A percentile compares a stretch with the other conserved stretches of the same genome.
Evolutionary conservation across 1,140 invertebrate species (phyloP).

Genomic region (Heliconius hewitsoni): DNA sequence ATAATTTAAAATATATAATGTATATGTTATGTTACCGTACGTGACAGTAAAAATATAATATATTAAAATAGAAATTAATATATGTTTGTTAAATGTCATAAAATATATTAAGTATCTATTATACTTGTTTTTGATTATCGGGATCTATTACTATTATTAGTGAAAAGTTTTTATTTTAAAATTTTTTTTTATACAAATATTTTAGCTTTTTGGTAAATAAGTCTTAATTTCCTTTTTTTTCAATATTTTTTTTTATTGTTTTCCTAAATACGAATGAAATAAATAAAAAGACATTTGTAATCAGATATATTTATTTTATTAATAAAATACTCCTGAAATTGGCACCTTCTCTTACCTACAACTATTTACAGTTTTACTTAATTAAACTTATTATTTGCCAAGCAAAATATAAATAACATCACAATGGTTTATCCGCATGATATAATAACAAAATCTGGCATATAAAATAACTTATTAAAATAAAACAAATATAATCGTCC

Average conservation of each 20-base stretch:
- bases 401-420: slow-evolving; percentile 11
- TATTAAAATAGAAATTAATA: too few relatives aligned
- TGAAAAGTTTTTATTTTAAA: too few relatives aligned
- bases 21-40: too few relatives aligned
- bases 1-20: neutral
- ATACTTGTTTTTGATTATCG: too few relatives aligned
- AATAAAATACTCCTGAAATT: slow-evolving; percentile 12
- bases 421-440: neutral
- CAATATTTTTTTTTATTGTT: neutral
- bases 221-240: too few relatives aligned
- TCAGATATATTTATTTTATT: slow-evolving; percentile 6
- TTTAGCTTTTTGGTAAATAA: too few relatives aligned
- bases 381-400: slow-evolving; percentile 3
- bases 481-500: neutral
- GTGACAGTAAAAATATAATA: too few relatives aligned
- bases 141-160: too few relatives aligned
- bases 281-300: neutral
- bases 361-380: slow-evolving; percentile 5
- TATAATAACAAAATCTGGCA: neutral
- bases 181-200: too few relatives aligned
- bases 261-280: neutral
- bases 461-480: neutral
- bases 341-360: slow-evolving; percentile 12
- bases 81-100: too few relatives aligned
- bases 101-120: too few relatives aligned